phyloP scores from a whole-genome alignment of 1,140 invertebrate genomes.

The Diorhabda carinulata region DNA sequence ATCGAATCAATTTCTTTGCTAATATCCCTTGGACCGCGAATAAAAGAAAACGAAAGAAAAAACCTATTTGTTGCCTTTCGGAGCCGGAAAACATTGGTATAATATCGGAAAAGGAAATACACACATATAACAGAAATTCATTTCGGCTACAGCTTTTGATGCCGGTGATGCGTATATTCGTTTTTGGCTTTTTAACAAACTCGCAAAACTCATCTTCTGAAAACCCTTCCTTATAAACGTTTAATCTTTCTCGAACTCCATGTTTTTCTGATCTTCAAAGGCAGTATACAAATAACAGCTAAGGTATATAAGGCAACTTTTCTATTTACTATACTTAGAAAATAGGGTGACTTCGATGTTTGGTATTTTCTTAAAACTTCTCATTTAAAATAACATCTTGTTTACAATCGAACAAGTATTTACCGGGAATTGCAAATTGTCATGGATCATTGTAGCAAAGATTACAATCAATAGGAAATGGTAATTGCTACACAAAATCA shows the following conservation, averaged over 20 bases:
- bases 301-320: not conserved
- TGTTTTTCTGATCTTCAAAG: constrained; percentile 13
- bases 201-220: constrained; percentile 17
- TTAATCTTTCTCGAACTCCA: constrained; percentile 18
- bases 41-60: constrained; percentile 4
- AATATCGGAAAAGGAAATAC: constrained; percentile 17
- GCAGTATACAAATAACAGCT: not conserved
- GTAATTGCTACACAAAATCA: no score
- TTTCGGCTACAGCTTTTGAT: constrained; percentile 19
- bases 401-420: no score
- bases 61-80: constrained; percentile 5
- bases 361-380: no score
- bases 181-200: constrained; percentile 25
- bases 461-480: no score
- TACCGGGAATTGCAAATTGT: no score
- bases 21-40: not conserved
- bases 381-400: no score
- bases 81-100: constrained; percentile 6
- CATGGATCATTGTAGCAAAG: no score
- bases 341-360: no score
- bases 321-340: not conserved
- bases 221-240: constrained; percentile 20
- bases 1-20: not conserved
- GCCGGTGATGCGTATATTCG: constrained; percentile 16
- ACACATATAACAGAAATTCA: constrained; percentile 23